Base-by-base conservation (phyloP, 2,113 vertebrate genomes). In the mouse (Mus musculus) region DNA sequence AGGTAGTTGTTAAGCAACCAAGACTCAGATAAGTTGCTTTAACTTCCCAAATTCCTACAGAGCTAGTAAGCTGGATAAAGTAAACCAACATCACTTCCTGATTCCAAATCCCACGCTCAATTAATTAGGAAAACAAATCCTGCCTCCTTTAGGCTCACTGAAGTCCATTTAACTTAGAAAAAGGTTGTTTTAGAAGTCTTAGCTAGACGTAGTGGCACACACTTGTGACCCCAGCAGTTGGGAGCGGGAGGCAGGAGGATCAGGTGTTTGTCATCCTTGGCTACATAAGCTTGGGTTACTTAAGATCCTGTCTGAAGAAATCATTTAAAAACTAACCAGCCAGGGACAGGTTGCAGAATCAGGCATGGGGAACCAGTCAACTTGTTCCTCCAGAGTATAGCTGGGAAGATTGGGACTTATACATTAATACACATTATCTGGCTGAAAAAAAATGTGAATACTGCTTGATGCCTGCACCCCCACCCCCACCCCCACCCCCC, bases 61-160 rank as follows among this genome's bases (percentile, higher is more conserved):
- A 89, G 52, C 54, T 94, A 89, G 11, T 36, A 75, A 86, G 24
- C 46, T 77, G 30, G 56, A 97, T 52, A 88, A 89, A 24, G 77
- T 77, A 46, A 76, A n/a, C 88, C 71, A 95, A 73, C 11, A 11
- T 17, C 65, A 63, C 46, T 8, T 77, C 56, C 76, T 90, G n/a
- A 69, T 61, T 95, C 52, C 46, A 86, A 82, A 73, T 87, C 52
- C 52, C 71, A 16, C 33, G 52, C 24, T 94, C 13, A 26, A 0
- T 59, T 24, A 6, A 7, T 54, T n/a, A 75, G 85, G 69, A 84
- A 42, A 39, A 89, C 19, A 49, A 52, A 30, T 89, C 67, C 28
- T 69, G n/a, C 30, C 61, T 91, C 67, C 33, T 90, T 93, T 17
- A 13, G 78, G 39, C 54, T 61, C 28, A 87, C 6, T 12, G 28